Evolutionary conservation across 1,140 invertebrate species (phyloP).

Genomic region (Drosophila funebris): DNA sequence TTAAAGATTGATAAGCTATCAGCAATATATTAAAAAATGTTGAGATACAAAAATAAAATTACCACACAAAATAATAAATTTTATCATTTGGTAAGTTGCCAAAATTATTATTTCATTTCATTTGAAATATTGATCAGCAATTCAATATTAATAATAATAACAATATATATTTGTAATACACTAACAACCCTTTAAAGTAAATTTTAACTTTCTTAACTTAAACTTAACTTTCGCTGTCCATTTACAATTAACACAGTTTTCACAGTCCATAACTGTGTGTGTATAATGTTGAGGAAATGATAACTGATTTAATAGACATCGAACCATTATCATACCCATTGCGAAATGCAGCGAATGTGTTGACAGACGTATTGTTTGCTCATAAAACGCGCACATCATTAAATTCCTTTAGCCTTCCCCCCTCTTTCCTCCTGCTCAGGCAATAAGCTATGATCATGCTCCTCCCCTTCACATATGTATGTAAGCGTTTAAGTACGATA

Average conservation of each 20-base stretch:
- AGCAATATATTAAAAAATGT: not conserved
- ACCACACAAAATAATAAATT: too few relatives aligned
- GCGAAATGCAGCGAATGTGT: conserved; percentile 55
- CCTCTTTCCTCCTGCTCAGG: not conserved
- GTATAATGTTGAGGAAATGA: conserved; percentile 48
- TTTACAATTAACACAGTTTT: conserved; percentile 27
- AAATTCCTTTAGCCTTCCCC: conserved; percentile 33
- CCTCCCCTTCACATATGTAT: conserved; percentile 57
- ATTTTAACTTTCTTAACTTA: too few relatives aligned
- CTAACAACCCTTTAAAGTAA: too few relatives aligned
- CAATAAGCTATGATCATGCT: conserved; percentile 13
- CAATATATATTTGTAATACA: too few relatives aligned
- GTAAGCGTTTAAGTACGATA: conserved; percentile 79
- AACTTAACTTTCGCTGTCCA: not conserved
- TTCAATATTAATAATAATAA: too few relatives aligned
- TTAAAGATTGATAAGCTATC: not conserved
- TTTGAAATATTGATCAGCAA: too few relatives aligned
- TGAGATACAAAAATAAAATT: too few relatives aligned
- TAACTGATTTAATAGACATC: conserved; percentile 75
- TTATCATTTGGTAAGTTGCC: too few relatives aligned
- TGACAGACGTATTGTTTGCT: conserved; percentile 66
- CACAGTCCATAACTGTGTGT: not conserved
- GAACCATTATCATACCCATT: conserved; percentile 69
- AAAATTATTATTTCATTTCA: too few relatives aligned
- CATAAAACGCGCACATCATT: conserved; percentile 77